Percentiles rank a stretch among this genome's conserved stretches.
phyloP scores from a whole-genome alignment of 2,113 vertebrate species.

The Tricholaema leucomelas region DNA sequence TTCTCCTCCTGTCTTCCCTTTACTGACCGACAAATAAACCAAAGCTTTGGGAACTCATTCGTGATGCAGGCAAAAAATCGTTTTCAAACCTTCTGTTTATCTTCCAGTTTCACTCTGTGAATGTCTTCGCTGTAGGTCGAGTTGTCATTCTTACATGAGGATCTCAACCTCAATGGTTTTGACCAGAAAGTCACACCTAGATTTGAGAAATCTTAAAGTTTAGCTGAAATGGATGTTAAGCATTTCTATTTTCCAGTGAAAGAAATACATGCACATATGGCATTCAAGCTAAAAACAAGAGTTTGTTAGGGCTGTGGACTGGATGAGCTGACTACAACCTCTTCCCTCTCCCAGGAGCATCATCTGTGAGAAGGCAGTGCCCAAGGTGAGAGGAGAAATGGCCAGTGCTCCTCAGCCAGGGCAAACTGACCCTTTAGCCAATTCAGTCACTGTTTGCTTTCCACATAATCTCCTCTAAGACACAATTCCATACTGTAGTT shows the following conservation, averaged over 20 bases:
- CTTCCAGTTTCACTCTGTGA: background rate
- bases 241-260: background rate
- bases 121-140: background rate
- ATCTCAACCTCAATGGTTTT: background rate
- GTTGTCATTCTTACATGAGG: background rate
- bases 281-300: background rate
- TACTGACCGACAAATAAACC: background rate
- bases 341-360: background rate
- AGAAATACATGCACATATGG: background rate
- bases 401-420: background rate
- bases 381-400: background rate
- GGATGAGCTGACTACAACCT: fast-evolving
- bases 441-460: background rate
- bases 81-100: background rate
- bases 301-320: background rate
- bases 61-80: background rate
- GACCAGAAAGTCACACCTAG: background rate
- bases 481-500: background rate
- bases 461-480: background rate
- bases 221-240: background rate
- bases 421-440: background rate
- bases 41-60: background rate
- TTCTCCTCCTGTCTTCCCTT: background rate
- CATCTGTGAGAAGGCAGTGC: background rate
- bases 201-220: background rate